Evolutionary conservation across 2,888 invertebrate genomes (phyloP).

Genomic region (Drosophila meridiana): DNA sequence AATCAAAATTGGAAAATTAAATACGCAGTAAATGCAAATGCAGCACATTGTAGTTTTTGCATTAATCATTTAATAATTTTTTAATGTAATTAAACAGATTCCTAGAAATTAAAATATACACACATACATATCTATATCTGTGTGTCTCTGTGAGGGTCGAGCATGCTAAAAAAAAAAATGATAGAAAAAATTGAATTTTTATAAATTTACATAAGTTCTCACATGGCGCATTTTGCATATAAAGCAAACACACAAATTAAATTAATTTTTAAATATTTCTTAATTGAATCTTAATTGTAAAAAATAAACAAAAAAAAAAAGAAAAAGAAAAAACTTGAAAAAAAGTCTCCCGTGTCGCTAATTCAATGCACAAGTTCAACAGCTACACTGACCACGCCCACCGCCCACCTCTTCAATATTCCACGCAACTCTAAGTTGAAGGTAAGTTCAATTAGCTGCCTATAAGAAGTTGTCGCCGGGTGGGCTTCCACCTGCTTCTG

Average conservation of each 20-base stretch:
- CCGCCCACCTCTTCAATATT: slow-evolving; percentile 35
- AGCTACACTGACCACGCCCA: slow-evolving; percentile 1
- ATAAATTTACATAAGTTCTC: slow-evolving; percentile 69
- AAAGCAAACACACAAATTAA: slow-evolving; percentile 51
- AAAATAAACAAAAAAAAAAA: background rate
- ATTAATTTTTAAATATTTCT: slow-evolving; percentile 71
- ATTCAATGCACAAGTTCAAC: slow-evolving; percentile 59
- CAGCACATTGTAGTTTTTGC: slow-evolving; percentile 45
- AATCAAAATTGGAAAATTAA: slow-evolving; percentile 42
- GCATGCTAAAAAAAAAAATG: slow-evolving; percentile 32
- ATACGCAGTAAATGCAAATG: slow-evolving; percentile 50
- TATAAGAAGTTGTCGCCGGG: slow-evolving; percentile 45
- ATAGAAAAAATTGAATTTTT: slow-evolving; percentile 31
- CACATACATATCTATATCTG: slow-evolving; percentile 20
- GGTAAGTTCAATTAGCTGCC: slow-evolving; percentile 66
- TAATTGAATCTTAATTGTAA: slow-evolving; percentile 68
- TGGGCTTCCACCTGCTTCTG: slow-evolving; percentile 23
- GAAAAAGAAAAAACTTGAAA: slow-evolving; percentile 13
- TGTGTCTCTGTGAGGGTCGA: slow-evolving; percentile 66
- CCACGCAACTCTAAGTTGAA: slow-evolving; percentile 60
- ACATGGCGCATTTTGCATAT: slow-evolving; percentile 65
- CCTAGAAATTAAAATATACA: slow-evolving; percentile 48
- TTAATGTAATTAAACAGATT: slow-evolving; percentile 64
- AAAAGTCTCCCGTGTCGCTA: slow-evolving; percentile 51
- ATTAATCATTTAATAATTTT: slow-evolving; percentile 67